Base-by-base conservation (phyloP, 2,888 invertebrate species). In the Heliconius charithonia region DNA sequence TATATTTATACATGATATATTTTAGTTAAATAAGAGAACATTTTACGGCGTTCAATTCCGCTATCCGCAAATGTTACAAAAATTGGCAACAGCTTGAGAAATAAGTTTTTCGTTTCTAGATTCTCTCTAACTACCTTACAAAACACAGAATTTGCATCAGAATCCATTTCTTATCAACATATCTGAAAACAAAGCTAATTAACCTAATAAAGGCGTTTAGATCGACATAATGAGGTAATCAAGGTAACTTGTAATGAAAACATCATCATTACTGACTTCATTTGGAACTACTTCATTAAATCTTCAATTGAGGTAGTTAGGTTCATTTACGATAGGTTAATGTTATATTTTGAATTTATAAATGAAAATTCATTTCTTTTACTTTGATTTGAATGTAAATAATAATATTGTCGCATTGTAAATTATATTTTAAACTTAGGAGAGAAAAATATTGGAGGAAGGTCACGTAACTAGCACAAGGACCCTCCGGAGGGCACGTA, bases 201-300 rank as follows among this genome's bases (percentile, higher is more conserved):
- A 41, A 69, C 69, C 25, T 25, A 25, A n/a, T 25, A 72, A 59
- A 32, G 72, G 32, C 32, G n/a, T n/a, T 25, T 37, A n/a, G 32
- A 72, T 72, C 59, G n/a, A 72, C 56, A 56, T 59, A 72, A 72
- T 37, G 59, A 59, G 72, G 13, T 59, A 32, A 37, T 72, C 59
- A 32, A 72, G 29, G 56, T 56, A 29, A 22, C 9, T 72, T 59
- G 16, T 32, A 59, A 72, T 72, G 37, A 37, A 37, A 32, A 59
- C 72, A 72, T 72, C n/a, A 32, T 69, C 69, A 37, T 71, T 56
- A 29, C 29, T 59, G 59, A 59, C 25, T 56, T 25, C n/a, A 56
- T n/a, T 72, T 32, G 32, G 56, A 72, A 72, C 7, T 9, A 56
- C 56, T 72, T 72, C 37, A 72, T 59, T 72, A 32, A 72, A 72